These are phyloP conservation scores for Ancistrus triradiatus DNA, from an alignment of 2,113 vertebrate genomes.

Conservation along the genomic window DNA sequence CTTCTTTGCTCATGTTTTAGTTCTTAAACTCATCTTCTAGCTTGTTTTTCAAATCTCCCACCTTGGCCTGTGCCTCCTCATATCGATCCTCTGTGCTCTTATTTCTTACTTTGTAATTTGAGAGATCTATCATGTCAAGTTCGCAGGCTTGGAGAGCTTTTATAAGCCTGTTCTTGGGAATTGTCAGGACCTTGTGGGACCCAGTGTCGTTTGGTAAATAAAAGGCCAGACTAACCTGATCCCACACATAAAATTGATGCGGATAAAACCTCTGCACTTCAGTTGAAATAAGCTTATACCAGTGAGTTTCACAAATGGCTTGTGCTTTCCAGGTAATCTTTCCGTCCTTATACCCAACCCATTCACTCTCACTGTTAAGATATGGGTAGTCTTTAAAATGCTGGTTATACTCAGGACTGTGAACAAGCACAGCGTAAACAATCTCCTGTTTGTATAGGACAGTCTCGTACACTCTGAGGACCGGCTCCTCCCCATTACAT, in stretches of 20 bases:
- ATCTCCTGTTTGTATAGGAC: constrained; percentile 37
- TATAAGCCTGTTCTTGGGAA: constrained; percentile 7
- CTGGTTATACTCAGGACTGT: constrained; percentile 29
- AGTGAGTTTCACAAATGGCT: constrained; percentile 25
- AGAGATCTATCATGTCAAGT: not conserved
- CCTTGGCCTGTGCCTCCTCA: not conserved
- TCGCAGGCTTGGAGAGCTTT: constrained; percentile 17
- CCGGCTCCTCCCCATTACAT: constrained; percentile 31
- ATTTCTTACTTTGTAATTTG: accelerated
- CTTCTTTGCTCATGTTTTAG: too few relatives aligned
- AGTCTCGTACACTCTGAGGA: constrained; percentile 38
- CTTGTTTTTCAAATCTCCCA: not conserved
- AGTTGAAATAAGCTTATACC: not conserved
- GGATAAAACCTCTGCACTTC: not conserved
- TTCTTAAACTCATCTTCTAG: too few relatives aligned
- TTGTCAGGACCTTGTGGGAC: not conserved
- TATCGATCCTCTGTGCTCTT: too few relatives aligned
- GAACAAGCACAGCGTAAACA: constrained; percentile 40
- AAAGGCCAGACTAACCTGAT: constrained; percentile 42
- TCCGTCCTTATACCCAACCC: constrained; percentile 12
- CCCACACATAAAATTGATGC: constrained; percentile 22
- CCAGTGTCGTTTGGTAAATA: constrained; percentile 11
- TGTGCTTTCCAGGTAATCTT: constrained; percentile 45
- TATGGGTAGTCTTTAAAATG: constrained; percentile 1
- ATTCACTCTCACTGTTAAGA: constrained; percentile 5